Evolutionary conservation across 2,888 invertebrate genomes (phyloP).

Genomic region (Selenia dentaria): DNA sequence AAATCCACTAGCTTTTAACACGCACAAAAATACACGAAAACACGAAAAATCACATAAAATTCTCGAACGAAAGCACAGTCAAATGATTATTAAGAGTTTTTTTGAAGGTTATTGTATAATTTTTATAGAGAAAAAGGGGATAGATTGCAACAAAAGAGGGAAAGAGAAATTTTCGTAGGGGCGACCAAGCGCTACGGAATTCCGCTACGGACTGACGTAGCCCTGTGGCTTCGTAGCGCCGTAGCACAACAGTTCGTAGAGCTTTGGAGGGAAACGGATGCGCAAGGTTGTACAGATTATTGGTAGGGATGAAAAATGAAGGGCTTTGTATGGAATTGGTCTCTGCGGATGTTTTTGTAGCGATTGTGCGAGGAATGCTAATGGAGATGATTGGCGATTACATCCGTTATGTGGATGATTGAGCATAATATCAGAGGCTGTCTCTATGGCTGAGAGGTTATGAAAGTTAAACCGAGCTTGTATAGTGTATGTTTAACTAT

Average conservation of each 20-base stretch:
- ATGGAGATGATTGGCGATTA: background rate
- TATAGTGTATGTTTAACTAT: too few relatives aligned
- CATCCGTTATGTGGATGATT: background rate
- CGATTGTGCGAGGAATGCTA: background rate
- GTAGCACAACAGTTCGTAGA: constrained; percentile 19
- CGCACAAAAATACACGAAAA: constrained; percentile 13
- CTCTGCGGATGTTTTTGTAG: constrained; percentile 13
- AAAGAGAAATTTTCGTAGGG: constrained; percentile 41
- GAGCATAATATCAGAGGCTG: too few relatives aligned
- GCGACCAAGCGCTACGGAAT: constrained; percentile 45
- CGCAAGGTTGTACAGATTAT: constrained; percentile 44
- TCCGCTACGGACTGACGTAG: constrained; percentile 69
- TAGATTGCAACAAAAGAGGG: constrained; percentile 44
- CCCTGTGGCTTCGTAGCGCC: constrained; percentile 18
- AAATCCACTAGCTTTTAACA: constrained; percentile 18
- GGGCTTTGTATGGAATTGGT: constrained; percentile 16
- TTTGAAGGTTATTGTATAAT: constrained; percentile 29
- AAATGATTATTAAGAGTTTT: constrained; percentile 1
- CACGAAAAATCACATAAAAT: constrained; percentile 6
- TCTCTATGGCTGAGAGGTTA: too few relatives aligned
- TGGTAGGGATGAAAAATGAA: constrained; percentile 21
- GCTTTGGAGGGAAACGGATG: constrained; percentile 44
- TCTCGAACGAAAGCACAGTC: constrained; percentile 12
- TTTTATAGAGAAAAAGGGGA: constrained; percentile 58
- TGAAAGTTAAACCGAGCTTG: too few relatives aligned